Evolutionary conservation across 2,113 vertebrate species (phyloP), one percentile per base, ranked within the genome.

Genomic region (Crotalus helleri): DNA sequence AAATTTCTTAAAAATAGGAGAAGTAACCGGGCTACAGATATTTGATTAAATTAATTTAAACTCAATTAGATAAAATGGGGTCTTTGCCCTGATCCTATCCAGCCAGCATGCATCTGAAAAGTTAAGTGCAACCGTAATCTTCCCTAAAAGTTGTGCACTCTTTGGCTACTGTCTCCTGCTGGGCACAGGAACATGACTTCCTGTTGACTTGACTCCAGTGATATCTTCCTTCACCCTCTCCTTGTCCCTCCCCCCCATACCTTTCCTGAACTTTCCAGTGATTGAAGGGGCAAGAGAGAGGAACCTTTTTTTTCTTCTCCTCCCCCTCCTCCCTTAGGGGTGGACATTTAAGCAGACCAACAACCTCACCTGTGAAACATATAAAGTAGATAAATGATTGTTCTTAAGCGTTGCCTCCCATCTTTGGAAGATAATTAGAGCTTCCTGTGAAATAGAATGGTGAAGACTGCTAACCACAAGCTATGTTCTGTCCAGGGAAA

Each of bases 371-470:
- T 91, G 87, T 69, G 81, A 85, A 91, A 89, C 10, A 17, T 89
- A 93, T 39, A 85, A 85, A 92, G 90, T 89, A 89, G 93, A 92
- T 85, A 90, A 92, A 90, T 93, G 64, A 92, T 86, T 93, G 87
- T 89, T 91, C 87, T 92, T 92, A 89, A 93, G 91, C 69, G 39
- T 92, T 89, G 57, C 93, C 93, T 93, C 93, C 88, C 93, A 92
- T 61, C 69, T 93, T 90, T 92, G 93, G 87, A 86, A 91, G 74
- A 92, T 92, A 86, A 93, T 92, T 93, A 92, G 91, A 92, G 91
- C 74, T 91, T 89, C 49, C 55, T 49, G 49, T 53, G 87, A 85
- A 91, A 93, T 54, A 46, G 87, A 92, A 93, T 19, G 49, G 55
- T 2, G 49, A 51, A 49, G 91, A 55, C 87, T 2, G 46, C 87